Percentiles rank a stretch among this genome's conserved stretches.
Evolutionary conservation across 2,113 vertebrate species (phyloP).

Genomic region (Ellobius talpinus): DNA sequence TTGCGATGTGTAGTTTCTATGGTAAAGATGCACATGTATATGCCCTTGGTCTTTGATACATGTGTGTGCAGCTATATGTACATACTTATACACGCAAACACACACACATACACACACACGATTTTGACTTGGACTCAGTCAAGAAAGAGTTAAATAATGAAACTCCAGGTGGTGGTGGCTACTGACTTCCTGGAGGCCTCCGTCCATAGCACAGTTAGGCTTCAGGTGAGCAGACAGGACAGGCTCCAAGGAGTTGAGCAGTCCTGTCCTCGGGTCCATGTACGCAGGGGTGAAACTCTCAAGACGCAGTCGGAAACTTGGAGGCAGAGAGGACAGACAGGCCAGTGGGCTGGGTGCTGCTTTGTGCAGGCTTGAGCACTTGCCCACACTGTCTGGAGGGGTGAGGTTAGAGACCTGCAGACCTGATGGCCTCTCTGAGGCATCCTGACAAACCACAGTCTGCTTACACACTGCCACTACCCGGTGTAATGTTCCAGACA

Average conservation of each 20-base stretch:
- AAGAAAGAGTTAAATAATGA: not conserved
- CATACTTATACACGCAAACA: not conserved
- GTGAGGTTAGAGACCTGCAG: not conserved
- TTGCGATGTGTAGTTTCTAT: not conserved
- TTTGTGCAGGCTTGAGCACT: too few relatives aligned
- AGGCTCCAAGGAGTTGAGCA: fast-evolving
- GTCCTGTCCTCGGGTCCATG: too few relatives aligned
- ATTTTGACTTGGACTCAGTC: not conserved
- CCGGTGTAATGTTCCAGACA: not conserved
- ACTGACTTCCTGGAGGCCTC: not conserved
- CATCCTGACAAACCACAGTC: not conserved
- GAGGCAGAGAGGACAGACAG: too few relatives aligned
- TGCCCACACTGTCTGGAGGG: fast-evolving
- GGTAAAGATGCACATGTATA: too few relatives aligned
- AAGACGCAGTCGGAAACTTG: fast-evolving
- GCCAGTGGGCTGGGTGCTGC: fast-evolving
- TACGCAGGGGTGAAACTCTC: not conserved
- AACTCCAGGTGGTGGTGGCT: not conserved
- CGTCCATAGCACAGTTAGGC: too few relatives aligned
- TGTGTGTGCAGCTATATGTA: not conserved
- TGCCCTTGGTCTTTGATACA: not conserved
- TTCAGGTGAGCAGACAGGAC: not conserved
- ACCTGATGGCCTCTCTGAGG: not conserved
- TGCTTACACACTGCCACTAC: not conserved
- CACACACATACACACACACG: not conserved